A percentile compares a stretch with the other conserved stretches of the same genome.
phyloP scores from a whole-genome alignment of 2,888 invertebrate genomes.

The Pachydiplax longipennis region DNA sequence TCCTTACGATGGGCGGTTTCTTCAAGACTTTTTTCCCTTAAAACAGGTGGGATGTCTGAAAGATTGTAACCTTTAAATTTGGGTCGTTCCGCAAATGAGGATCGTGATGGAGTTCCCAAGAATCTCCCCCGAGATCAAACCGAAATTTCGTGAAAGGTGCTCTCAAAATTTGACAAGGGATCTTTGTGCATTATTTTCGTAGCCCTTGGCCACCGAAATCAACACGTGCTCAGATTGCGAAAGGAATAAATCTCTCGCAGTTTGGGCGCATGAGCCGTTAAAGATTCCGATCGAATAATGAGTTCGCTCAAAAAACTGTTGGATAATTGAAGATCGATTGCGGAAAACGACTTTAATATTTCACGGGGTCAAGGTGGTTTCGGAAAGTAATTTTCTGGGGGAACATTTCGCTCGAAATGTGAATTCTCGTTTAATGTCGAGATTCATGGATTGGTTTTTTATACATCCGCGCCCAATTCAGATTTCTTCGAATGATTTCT shows the following conservation, averaged over 20 bases:
- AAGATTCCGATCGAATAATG: too few species aligned
- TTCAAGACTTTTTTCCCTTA: not conserved
- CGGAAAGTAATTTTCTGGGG: too few species aligned
- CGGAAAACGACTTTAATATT: too few species aligned
- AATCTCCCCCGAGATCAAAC: not conserved
- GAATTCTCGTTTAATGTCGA: too few species aligned
- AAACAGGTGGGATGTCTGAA: not conserved
- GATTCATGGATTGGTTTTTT: too few species aligned
- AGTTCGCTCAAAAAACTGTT: too few species aligned
- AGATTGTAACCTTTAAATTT: slow-evolving; percentile 24
- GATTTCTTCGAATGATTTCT: too few species aligned
- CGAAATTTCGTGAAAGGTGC: not conserved
- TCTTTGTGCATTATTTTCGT: not conserved
- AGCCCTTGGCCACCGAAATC: not conserved
- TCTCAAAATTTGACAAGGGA: not conserved
- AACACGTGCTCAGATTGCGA: not conserved
- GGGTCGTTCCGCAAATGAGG: slow-evolving; percentile 10
- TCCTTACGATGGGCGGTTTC: not conserved
- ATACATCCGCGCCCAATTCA: too few species aligned
- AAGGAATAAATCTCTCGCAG: not conserved
- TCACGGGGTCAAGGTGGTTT: too few species aligned
- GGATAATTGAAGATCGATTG: too few species aligned
- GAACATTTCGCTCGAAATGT: too few species aligned
- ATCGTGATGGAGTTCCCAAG: not conserved
- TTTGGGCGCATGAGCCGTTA: too few species aligned